These are phyloP conservation scores for Phyto melanocephala DNA, from an alignment of 2,888 invertebrate species.

Conservation along the genomic window DNA sequence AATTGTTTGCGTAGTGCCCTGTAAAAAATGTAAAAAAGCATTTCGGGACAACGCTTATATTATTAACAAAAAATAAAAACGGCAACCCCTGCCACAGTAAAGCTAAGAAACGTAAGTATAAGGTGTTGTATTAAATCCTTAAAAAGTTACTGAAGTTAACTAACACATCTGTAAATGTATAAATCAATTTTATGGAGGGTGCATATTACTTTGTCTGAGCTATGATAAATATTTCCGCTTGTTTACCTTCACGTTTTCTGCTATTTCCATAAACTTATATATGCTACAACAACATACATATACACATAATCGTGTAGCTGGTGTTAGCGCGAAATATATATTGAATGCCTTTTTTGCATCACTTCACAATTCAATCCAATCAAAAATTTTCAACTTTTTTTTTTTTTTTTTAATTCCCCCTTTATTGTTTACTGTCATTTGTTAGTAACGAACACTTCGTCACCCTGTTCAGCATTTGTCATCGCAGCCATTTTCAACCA, in stretches of 20 bases:
- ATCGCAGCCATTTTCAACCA: slow-evolving; percentile 41
- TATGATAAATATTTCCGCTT: neutral
- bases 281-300: neutral
- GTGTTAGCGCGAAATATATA: neutral
- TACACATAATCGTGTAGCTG: too few relatives aligned
- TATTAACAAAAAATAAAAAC: too few relatives aligned
- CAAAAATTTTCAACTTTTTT: slow-evolving; percentile 31
- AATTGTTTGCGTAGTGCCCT: too few relatives aligned
- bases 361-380: slow-evolving; percentile 56
- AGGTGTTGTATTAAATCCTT: too few relatives aligned
- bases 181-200: slow-evolving; percentile 11
- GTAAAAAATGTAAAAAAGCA: too few relatives aligned
- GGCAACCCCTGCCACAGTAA: too few relatives aligned
- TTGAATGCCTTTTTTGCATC: slow-evolving; percentile 35
- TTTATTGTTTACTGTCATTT: slow-evolving; percentile 41
- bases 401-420: neutral
- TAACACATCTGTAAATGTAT: neutral
- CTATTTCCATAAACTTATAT: slow-evolving; percentile 1
- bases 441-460: slow-evolving; percentile 4
- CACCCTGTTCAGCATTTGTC: slow-evolving; percentile 16
- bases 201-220: neutral
- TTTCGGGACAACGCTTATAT: too few relatives aligned
- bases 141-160: too few relatives aligned
- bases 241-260: neutral
- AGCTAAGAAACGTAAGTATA: too few relatives aligned